Percentiles rank a stretch among this genome's conserved stretches.
These are phyloP conservation scores for Hypomesus transpacificus DNA, from an alignment of 2,113 vertebrate species.

Conservation along the genomic window DNA sequence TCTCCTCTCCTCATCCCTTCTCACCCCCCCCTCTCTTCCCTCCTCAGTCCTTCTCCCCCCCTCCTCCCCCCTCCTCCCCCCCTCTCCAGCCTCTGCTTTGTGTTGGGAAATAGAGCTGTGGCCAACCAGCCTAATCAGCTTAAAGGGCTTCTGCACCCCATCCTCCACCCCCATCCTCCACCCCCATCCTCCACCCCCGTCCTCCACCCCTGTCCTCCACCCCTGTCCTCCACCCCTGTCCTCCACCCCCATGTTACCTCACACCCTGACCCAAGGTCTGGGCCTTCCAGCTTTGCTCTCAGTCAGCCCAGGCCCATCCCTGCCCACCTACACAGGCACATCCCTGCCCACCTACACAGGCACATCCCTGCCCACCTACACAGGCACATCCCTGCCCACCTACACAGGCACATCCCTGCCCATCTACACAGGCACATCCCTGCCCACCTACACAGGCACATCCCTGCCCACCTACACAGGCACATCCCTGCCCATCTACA, in stretches of 20 bases:
- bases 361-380: no score
- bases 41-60: background rate
- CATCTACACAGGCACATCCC: no score
- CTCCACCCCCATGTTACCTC: constrained; percentile 16
- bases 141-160: constrained; percentile 75
- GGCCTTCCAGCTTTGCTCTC: background rate
- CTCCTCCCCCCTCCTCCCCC: constrained; percentile 41
- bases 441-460: no score
- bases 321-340: no score
- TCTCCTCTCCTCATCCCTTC: background rate
- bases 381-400: no score
- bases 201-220: background rate
- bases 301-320: no score
- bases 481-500: no score
- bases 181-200: background rate
- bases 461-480: no score
- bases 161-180: background rate
- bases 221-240: background rate
- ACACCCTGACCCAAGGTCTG: constrained; percentile 56
- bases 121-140: constrained; percentile 83
- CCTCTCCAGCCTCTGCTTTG: constrained; percentile 82
- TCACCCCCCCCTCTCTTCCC: background rate
- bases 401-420: no score
- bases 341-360: no score
- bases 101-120: constrained; percentile 86